phyloP scores from a whole-genome alignment of 2,113 vertebrate genomes.

The Herpetotheres cachinnans region DNA sequence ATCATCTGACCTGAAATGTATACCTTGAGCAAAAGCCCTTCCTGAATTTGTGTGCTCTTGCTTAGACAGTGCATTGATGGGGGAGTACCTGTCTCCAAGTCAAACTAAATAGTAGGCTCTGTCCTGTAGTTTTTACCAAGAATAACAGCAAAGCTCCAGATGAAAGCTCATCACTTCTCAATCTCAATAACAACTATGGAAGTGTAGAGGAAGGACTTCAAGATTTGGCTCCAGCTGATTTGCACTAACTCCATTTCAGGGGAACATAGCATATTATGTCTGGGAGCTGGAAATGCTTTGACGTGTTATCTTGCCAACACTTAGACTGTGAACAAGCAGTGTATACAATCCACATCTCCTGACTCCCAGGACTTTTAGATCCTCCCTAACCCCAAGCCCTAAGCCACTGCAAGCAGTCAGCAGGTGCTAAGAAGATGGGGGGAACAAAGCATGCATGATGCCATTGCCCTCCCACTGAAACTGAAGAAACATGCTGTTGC shows the following conservation, averaged over 20 bases:
- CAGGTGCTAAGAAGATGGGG: neutral
- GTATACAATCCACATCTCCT: neutral
- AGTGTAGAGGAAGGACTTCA: neutral
- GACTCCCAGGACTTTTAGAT: neutral
- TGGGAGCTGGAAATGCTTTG: neutral
- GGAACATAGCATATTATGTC: neutral
- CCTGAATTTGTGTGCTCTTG: neutral
- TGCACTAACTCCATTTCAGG: neutral
- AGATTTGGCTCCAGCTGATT: neutral
- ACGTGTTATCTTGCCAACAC: neutral
- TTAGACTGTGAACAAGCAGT: neutral
- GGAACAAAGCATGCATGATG: neutral
- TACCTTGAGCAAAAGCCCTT: neutral
- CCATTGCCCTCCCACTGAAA: neutral
- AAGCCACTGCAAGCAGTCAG: neutral
- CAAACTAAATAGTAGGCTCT: neutral
- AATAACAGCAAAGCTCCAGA: neutral
- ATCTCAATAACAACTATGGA: neutral
- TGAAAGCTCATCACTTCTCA: neutral
- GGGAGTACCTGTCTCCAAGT: neutral
- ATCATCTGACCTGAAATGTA: neutral
- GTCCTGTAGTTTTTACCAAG: neutral
- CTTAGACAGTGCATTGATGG: neutral
- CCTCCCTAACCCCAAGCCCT: neutral
- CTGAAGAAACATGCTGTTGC: neutral